Evolutionary conservation across 2,113 vertebrate species (phyloP), one percentile per base, ranked within the genome.

Genomic region (Platanista minor): DNA sequence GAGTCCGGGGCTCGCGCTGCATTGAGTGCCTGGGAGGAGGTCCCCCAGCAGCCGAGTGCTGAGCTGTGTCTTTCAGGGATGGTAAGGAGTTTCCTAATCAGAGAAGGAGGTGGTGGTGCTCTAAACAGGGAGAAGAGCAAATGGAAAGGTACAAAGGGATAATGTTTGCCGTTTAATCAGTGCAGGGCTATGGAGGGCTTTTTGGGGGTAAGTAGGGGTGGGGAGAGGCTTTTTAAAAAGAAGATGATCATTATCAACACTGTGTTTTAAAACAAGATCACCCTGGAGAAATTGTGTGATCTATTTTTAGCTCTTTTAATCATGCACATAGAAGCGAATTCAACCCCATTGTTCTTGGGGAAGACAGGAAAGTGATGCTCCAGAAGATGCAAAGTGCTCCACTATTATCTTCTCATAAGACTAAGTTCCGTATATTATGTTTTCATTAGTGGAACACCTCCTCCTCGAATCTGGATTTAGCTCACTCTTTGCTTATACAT

Each of bases 201-300:
- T 62, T 2, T 0, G 1, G 59, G 59, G 18, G 39, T 52, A 52
- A 20, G 20, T 13, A 1, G n/a, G n/a, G n/a, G 13, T 25, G 17
- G 25, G 25, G 6, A 54, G 89, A 15, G 20, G 43, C 18, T 33
- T 84, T 41, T 77, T 61, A 69, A 59, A 80, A 3, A 64, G 29
- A n/a, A 27, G 23, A 36, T 62, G 62, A 43, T 80, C n/a, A 31
- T 81, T 71, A 43, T 64, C 27, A 36, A 64, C 43, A 54, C 27
- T 36, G 21, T 64, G 15, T n/a, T 85, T 86, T 86, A 33, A 41
- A 52, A 46, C 46, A 39, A 29, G 29, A 81, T 59, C 20, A 49
- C 14, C 71, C 54, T 86, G 72, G 64, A 94, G 46, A 81, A 72
- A 74, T 8, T 21, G 21, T 27, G n/a, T 31, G 36, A 27, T 81